Evolutionary conservation across 2,797 vertebrate species (phyloP), one percentile per base, ranked within the genome.

Genomic region (Gymnocypris eckloni): DNA sequence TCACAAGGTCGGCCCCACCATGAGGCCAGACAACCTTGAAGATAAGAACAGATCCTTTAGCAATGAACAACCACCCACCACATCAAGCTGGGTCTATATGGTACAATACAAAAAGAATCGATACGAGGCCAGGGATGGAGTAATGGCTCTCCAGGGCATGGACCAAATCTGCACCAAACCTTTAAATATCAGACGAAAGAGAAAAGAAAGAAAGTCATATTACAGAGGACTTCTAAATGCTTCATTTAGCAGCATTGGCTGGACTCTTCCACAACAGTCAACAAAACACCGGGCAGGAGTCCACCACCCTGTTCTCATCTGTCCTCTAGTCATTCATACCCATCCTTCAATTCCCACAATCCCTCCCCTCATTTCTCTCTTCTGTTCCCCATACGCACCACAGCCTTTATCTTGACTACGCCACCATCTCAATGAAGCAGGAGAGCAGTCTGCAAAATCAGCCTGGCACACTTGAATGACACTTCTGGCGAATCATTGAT

Each of bases 1-100:
- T 77, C 79, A 86, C 84, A 82, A 64, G 43, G 54, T 76, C 45
- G 41, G 37, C 41, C 71, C 18, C 59, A 86, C 61, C 79, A 86
- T 82, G 79, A 18, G 79, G 61, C 50, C 48, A 76, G 59, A 83
- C 75, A 80, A 84, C 83, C 75, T 86, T 80, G 76, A 56, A 81
- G 79, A 88, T 82, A 79, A 82, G 81, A 83, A 81, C 52, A 70
- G 78, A 82, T 78, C 83, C 80, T 70, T 79, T 71, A 64, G 86
- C 54, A 9, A 45, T 18, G 41, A 61, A 70, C 2, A 7, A 52
- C 82, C 61, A 69, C 39, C 86, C 76, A 85, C 25, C 77, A 52
- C 76, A 72, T 79, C 83, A 80, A 69, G 48, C 37, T 15, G 83
- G 64, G 28, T 67, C 83, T 85, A 48, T 39, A 78, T 50, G 77